Evolutionary conservation across 2,113 vertebrate genomes (phyloP).

Genomic region (Anarrhichthys ocellatus): DNA sequence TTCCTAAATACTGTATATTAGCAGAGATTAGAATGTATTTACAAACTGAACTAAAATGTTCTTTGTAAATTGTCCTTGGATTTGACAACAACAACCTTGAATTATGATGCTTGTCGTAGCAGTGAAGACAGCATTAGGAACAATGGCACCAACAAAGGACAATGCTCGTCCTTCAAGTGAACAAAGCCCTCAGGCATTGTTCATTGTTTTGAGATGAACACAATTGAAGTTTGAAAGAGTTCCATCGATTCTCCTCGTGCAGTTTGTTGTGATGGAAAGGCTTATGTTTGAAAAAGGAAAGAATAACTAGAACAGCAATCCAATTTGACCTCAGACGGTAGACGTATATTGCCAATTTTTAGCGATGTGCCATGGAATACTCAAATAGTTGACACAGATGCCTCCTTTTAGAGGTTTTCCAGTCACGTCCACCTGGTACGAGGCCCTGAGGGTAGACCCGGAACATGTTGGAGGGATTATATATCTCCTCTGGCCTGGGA

Average conservation of each 20-base stretch:
- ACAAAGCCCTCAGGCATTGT: background rate
- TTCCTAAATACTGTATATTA: background rate
- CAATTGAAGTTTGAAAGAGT: slow-evolving; percentile 1
- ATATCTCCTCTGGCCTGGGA: too few species aligned
- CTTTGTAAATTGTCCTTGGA: background rate
- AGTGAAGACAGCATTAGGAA: background rate
- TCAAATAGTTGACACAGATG: too few species aligned
- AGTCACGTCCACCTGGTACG: too few species aligned
- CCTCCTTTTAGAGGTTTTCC: too few species aligned
- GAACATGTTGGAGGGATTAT: too few species aligned
- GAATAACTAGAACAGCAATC: background rate
- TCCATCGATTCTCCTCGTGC: background rate
- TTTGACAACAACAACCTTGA: background rate
- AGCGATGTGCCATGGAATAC: too few species aligned
- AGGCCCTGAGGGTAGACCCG: too few species aligned
- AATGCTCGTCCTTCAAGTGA: background rate
- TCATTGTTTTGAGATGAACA: background rate
- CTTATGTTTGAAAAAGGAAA: background rate
- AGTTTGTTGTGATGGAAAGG: background rate
- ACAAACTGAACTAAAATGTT: too few species aligned
- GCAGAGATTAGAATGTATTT: background rate
- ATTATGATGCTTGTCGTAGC: background rate
- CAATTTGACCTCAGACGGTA: too few species aligned
- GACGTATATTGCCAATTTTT: too few species aligned
- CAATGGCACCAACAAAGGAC: background rate